Evolutionary conservation across 1,140 invertebrate genomes (phyloP).

Genomic region (Palaemon carinicauda): DNA sequence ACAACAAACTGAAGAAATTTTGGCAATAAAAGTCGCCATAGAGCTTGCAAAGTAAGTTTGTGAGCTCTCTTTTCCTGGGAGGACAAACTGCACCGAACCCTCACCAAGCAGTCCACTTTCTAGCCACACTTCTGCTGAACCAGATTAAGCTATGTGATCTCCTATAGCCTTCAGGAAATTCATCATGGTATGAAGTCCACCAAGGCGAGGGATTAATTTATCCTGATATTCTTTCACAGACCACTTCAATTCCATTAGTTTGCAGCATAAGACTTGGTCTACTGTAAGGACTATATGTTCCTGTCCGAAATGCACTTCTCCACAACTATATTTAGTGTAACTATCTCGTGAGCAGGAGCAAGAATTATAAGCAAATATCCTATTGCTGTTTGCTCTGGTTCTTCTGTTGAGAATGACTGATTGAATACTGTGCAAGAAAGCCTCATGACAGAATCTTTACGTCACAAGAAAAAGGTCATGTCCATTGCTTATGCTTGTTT

Average conservation of each 20-base stretch:
- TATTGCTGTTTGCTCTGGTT: background rate
- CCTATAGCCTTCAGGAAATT: slow-evolving; percentile 5
- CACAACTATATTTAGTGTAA: background rate
- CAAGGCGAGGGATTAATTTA: slow-evolving; percentile 18
- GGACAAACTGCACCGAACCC: background rate
- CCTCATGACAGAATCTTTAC: background rate
- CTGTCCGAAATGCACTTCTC: background rate
- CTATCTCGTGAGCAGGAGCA: background rate
- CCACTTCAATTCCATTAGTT: slow-evolving; percentile 34
- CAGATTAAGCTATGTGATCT: background rate
- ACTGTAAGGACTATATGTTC: background rate
- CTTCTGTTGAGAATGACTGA: background rate
- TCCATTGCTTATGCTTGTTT: background rate
- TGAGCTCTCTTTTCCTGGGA: background rate
- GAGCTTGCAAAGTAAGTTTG: no score
- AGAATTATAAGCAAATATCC: background rate
- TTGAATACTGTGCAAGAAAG: background rate
- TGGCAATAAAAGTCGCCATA: background rate
- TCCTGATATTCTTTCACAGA: background rate
- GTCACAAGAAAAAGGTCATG: background rate
- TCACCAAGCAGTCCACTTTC: slow-evolving; percentile 14
- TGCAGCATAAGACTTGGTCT: background rate
- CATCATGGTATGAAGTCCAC: slow-evolving; percentile 12
- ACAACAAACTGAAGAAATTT: background rate
- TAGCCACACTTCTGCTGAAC: slow-evolving; percentile 5